A percentile compares a stretch with the other conserved stretches of the same genome.
phyloP scores from a whole-genome alignment of 2,888 invertebrate species.

The Melikaiella ostensackeni region DNA sequence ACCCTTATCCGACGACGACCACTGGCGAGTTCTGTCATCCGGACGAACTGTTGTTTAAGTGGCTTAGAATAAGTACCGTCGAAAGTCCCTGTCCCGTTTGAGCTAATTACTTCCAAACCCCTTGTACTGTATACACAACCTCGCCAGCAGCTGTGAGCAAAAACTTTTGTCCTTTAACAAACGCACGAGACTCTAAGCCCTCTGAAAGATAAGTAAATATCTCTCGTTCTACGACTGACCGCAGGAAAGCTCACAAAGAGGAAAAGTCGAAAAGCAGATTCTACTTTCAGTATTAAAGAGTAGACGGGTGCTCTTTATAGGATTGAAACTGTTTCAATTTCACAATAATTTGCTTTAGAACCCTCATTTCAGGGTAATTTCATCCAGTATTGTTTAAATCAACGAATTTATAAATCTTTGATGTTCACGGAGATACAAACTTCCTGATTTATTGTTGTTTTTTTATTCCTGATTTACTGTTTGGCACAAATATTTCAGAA shows the following conservation, averaged over 20 bases:
- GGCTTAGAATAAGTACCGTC: conserved; percentile 64
- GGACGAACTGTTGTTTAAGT: conserved; percentile 61
- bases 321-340: neutral
- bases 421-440: too few relatives aligned
- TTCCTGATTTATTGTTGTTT: too few relatives aligned
- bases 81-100: conserved; percentile 47
- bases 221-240: conserved; percentile 19
- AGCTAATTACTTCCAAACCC: conserved; percentile 56
- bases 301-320: neutral
- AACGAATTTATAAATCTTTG: too few relatives aligned
- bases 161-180: conserved; percentile 36
- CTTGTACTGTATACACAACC: neutral
- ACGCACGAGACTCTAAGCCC: conserved; percentile 9
- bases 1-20: conserved; percentile 48
- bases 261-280: conserved; percentile 18
- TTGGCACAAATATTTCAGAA: too few relatives aligned
- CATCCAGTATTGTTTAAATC: too few relatives aligned
- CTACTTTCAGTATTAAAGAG: neutral
- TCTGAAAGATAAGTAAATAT: conserved; percentile 27
- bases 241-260: conserved; percentile 12
- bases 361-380: neutral
- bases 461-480: too few relatives aligned
- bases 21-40: conserved; percentile 47
- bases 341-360: neutral
- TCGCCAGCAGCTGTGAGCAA: conserved; percentile 11